Evolutionary conservation across 2,888 invertebrate species (phyloP).

Genomic region (Ellobium chinense): DNA sequence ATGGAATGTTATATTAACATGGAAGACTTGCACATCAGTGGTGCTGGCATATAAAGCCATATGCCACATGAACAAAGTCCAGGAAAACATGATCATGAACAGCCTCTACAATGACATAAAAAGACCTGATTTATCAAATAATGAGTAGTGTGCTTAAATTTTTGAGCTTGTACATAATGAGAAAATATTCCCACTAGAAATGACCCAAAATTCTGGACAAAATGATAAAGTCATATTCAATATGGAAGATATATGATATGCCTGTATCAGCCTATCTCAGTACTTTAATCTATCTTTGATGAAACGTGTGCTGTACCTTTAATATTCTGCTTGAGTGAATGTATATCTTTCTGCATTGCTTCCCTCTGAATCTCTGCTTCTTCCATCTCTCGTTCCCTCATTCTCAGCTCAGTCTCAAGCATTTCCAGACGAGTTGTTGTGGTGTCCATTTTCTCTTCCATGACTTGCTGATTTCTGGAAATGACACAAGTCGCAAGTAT

Average conservation of each 20-base stretch:
- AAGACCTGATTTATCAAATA: neutral
- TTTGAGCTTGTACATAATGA: neutral
- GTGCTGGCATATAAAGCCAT: too few relatives aligned
- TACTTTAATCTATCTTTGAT: too few relatives aligned
- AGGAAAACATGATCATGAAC: too few relatives aligned
- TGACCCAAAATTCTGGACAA: neutral
- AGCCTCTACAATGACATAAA: too few relatives aligned
- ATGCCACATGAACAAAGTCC: too few relatives aligned
- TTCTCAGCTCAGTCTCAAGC: slow-evolving; percentile 63
- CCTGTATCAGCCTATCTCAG: too few relatives aligned
- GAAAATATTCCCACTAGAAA: neutral
- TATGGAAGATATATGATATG: too few relatives aligned
- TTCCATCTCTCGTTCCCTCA: slow-evolving; percentile 67
- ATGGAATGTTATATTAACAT: too few relatives aligned
- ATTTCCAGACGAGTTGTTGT: slow-evolving; percentile 61
- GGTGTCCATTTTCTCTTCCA: slow-evolving; percentile 70
- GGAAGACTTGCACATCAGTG: too few relatives aligned
- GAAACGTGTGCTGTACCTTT: slow-evolving; percentile 71
- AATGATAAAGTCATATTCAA: too few relatives aligned
- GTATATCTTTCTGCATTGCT: slow-evolving; percentile 64
- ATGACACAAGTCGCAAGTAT: too few relatives aligned
- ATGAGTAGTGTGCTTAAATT: neutral
- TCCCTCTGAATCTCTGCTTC: slow-evolving; percentile 63
- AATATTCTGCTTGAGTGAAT: slow-evolving; percentile 60
- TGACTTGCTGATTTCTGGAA: slow-evolving; percentile 64